Percentiles rank a stretch among this genome's conserved stretches.
phyloP scores from a whole-genome alignment of 2,888 invertebrate genomes.

The Apoderus coryli region DNA sequence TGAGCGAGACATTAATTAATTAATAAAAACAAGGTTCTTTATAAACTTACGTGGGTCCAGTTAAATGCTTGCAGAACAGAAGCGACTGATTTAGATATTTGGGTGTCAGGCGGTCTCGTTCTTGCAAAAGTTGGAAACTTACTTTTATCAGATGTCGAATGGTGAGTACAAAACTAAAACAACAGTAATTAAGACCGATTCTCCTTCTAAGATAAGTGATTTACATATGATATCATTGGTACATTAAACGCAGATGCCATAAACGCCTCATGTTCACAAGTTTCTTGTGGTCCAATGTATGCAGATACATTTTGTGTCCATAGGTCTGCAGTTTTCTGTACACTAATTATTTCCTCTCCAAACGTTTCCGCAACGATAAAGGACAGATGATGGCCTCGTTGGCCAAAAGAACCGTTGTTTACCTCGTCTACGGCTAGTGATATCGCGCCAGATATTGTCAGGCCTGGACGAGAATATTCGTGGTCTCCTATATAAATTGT shows the following conservation, averaged over 20 bases:
- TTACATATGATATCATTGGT: constrained; percentile 93
- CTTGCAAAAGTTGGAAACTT: constrained; percentile 84
- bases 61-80: constrained; percentile 71
- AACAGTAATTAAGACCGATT: constrained; percentile 16
- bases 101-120: constrained; percentile 83
- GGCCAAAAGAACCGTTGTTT: constrained; percentile 36
- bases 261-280: constrained; percentile 83
- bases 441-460: constrained; percentile 66
- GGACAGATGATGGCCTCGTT: constrained; percentile 57
- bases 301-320: constrained; percentile 75
- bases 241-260: constrained; percentile 89
- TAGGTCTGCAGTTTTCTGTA: constrained; percentile 67
- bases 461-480: constrained; percentile 65
- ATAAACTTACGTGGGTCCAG: constrained; percentile 72
- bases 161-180: constrained; percentile 78
- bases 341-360: constrained; percentile 78
- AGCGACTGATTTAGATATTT: constrained; percentile 85
- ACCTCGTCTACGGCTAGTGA: constrained; percentile 76
- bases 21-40: not conserved
- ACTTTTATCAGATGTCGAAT: constrained; percentile 75
- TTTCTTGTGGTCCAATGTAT: constrained; percentile 82
- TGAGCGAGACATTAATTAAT: too few relatives aligned
- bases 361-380: constrained; percentile 82
- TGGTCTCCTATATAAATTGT: constrained; percentile 42
- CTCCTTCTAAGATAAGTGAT: constrained; percentile 30